Evolutionary conservation across 2,797 vertebrate genomes (phyloP), one percentile per base, ranked within the genome.

Genomic region (Fringilla coelebs): DNA sequence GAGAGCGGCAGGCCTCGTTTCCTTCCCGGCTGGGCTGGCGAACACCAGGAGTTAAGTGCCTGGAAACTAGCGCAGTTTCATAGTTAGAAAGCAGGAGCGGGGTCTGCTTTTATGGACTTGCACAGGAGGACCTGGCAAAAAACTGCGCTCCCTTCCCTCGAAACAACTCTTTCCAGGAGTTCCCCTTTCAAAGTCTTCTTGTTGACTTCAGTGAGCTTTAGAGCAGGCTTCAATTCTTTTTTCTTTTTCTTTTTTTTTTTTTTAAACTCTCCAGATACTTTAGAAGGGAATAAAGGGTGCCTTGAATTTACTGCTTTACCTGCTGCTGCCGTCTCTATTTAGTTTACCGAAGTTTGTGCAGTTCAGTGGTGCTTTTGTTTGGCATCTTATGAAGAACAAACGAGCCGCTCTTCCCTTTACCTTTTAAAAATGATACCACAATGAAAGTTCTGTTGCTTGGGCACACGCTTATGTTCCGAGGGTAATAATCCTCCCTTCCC

Each of bases 331-430:
- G 51, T 75, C 93, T 85, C 66, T 96, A 74, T 94, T 73, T 88
- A 97, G 96, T 95, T 97, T 88, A 86, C 86, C 46, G 60, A 97
- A 98, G 97, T 97, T 98, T 96, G 90, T 55, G 80, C 45, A 76
- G 29, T 91, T 90, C 80, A 96, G 70, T 78, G 34, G 70, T 79
- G 93, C 94, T 96, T 96, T 96, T 85, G 94, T 92, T 83, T 76
- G 79, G 78, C 80, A 96, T 93, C 76, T 82, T 67, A 80, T 48
- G 57, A 90, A 71, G 93, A 83, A 82, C 90, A 90, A 91, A 88
- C 16, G 62, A 93, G 81, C 84, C 45, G 93, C 88, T 94, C 76
- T 95, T 96, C 94, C 66, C 85, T 66, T 89, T 95, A 90, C 89
- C 81, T 96, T 95, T 90, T 81, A 72, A 82, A 93, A 95, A 85